phyloP scores from a whole-genome alignment of 2,888 invertebrate species.

The Ornithoptera priamus region DNA sequence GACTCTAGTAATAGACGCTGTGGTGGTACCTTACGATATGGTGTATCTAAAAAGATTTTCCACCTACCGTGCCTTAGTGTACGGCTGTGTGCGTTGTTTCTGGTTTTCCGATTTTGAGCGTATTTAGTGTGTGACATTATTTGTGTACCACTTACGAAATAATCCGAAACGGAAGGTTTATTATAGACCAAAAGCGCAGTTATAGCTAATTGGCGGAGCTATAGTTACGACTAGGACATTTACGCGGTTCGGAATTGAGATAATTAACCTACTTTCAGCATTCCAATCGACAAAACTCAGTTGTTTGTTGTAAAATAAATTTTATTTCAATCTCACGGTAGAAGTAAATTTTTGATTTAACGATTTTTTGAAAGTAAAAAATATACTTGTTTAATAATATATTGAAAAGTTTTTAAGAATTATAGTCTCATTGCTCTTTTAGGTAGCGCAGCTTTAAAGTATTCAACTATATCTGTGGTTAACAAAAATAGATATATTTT shows the following conservation, averaged over 20 bases:
- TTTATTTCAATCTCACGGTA: neutral
- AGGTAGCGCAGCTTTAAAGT: neutral
- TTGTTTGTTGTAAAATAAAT: neutral
- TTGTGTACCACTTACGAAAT: neutral
- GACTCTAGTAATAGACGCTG: too few species aligned
- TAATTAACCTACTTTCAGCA: constrained; percentile 9
- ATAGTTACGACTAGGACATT: constrained; percentile 14
- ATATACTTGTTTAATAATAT: neutral
- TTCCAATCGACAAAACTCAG: neutral
- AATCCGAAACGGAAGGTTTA: constrained; percentile 2
- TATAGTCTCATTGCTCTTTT: neutral
- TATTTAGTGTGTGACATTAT: neutral
- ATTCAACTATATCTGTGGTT: neutral
- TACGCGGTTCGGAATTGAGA: constrained; percentile 7
- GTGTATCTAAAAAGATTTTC: too few species aligned
- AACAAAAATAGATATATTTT: neutral
- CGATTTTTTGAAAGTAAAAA: neutral
- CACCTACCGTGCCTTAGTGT: too few species aligned
- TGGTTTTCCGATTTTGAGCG: too few species aligned
- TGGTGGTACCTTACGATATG: too few species aligned
- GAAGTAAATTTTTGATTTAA: neutral
- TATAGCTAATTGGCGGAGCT: constrained; percentile 10
- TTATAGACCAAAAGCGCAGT: constrained; percentile 8
- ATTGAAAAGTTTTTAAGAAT: neutral
- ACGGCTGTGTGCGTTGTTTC: too few species aligned